Conservation (phyloP, 2,888 invertebrate genomes). For the Hylaea fasciaria region DNA sequence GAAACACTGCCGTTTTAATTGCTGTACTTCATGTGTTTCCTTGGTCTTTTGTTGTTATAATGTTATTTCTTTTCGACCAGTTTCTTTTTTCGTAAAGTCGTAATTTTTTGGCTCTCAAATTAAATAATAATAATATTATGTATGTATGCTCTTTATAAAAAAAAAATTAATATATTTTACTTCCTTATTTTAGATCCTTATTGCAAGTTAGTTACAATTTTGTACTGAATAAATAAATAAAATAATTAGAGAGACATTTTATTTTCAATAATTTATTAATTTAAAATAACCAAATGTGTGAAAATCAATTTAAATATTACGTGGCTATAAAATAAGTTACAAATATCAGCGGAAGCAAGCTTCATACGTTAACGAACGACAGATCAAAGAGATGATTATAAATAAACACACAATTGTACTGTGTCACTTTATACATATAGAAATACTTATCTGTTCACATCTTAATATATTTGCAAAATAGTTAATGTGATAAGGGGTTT, state of each 20-base stretch:
- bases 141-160: no score
- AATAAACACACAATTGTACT: not conserved
- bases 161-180: no score
- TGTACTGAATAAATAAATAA: no score
- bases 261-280: no score
- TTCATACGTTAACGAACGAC: slow-evolving; percentile 6
- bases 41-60: slow-evolving; percentile 11
- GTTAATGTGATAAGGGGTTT: not conserved
- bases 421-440: not conserved
- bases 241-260: no score
- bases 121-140: no score
- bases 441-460: not conserved
- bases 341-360: slow-evolving; percentile 18
- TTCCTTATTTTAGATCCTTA: no score
- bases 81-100: not conserved
- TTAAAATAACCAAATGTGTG: no score
- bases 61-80: slow-evolving; percentile 2
- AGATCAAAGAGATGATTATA: not conserved
- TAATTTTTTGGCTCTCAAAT: not conserved
- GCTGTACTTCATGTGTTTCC: slow-evolving; percentile 43
- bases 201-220: no score
- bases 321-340: no score
- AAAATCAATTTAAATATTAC: no score
- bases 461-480: not conserved
- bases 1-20: slow-evolving; percentile 52